Evolutionary conservation across 2,888 invertebrate genomes (phyloP).

Genomic region (Campoletis raptor): DNA sequence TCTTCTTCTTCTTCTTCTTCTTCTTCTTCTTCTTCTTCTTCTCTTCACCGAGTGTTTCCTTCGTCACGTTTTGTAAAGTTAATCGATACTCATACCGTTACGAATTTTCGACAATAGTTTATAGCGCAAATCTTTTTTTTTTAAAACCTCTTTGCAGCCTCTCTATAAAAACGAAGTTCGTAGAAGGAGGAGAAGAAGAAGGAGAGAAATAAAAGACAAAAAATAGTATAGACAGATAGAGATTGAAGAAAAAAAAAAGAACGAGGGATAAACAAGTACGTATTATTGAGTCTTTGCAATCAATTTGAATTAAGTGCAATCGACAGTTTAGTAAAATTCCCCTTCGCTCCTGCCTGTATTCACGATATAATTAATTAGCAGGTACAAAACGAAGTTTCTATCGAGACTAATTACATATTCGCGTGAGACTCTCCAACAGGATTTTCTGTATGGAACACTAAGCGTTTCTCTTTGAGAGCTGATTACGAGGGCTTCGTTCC

Average conservation of each 20-base stretch:
- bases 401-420: conserved; percentile 54
- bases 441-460: not conserved
- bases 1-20: not conserved
- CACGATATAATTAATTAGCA: conserved; percentile 55
- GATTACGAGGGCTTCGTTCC: conserved; percentile 11
- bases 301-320: conserved; percentile 56
- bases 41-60: conserved; percentile 13
- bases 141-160: not conserved
- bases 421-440: conserved; percentile 22
- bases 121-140: conserved; percentile 20
- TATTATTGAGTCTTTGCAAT: conserved; percentile 48
- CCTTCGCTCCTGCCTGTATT: not conserved
- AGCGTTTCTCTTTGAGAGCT: not conserved
- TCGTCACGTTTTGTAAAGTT: conserved; percentile 52
- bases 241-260: not conserved
- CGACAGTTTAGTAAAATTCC: conserved; percentile 47
- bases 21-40: not conserved
- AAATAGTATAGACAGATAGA: not conserved
- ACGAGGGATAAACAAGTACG: not conserved
- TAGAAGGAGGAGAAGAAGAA: not conserved
- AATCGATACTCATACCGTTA: conserved; percentile 53
- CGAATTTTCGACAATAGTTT: conserved; percentile 52
- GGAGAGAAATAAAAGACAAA: not conserved
- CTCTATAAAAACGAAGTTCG: not conserved
- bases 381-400: conserved; percentile 51